Base-by-base conservation (phyloP, 2,888 invertebrate species). In the Zeuzera pyrina region DNA sequence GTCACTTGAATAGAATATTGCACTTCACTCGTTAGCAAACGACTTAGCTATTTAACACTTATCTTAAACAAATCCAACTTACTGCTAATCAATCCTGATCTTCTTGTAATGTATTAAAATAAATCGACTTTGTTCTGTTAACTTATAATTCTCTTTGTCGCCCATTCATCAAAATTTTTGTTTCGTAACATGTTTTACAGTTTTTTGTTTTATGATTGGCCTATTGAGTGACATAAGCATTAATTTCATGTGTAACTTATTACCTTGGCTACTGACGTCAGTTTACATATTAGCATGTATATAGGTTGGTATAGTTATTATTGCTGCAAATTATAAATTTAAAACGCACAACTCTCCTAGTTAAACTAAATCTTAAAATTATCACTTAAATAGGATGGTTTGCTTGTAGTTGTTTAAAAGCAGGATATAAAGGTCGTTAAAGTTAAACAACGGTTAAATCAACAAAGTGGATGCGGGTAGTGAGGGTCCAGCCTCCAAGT, bases 31-130 rank as follows among this genome's bases (percentile, higher is more conserved):
- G 64, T 62, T 67, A 54, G 49, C 25, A 55, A 36, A 49, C 52
- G n/a, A 52, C 21, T 30, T 13, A 25, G 15, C 19, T 19, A 8
- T 19, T 5, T 19, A 7, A 10, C 6, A 24, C 7, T 24, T 8
- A 4, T 19, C 19, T 2, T 19, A 19, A 19, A 19, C 12, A 25
- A 5, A 8, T 25, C 25, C 12, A 25, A 25, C 8, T 49, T 47
- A 55, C 48, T 61, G 46, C 48, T 56, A 56, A 58, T 52, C 39
- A 31, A 45, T 39, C 32, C 42, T 29, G 33, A 56, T 55, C 60
- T 70, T 73, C 71, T 74, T 74, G 78, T 76, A 73, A 77, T 77
- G 76, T 77, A 57, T 74, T 74, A 73, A 74, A 74, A 71, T 70
- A 59, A 54, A 22, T 47, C 42, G 45, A 41, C 35, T 43, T 45